Base-by-base conservation (phyloP, 1,140 invertebrate genomes). In the Hylaeus anthracinus region DNA sequence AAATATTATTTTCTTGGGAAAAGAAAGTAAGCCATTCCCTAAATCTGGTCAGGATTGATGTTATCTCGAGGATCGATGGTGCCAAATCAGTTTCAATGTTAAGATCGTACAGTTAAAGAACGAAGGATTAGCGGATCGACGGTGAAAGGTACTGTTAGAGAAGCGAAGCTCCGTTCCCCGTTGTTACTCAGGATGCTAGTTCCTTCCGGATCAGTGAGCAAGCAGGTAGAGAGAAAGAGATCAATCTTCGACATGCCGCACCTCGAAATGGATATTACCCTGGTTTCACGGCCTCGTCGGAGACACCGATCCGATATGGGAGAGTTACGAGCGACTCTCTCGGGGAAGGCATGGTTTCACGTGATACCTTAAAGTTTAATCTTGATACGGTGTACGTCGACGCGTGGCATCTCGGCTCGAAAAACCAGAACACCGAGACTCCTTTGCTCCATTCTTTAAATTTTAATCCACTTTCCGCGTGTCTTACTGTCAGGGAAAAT, bases 291-390 rank as follows among this genome's bases (percentile, higher is more conserved):
- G 72, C 66, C 75, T 48, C 74, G 65, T 48, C 61, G 75, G 55
- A 69, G 79, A 80, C 79, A 80, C 79, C 70, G 64, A 82, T 78
- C 67, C 83, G 75, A 78, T 82, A 85, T 75, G 80, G 70, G 73
- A 82, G 83, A 82, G 60, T 79, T 79, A 75, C 81, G 72, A 72
- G 72, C 67, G 69, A 73, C 55, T 85, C 80, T 67, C 74, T 48
- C 66, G 72, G 74, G 79, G 75, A 76, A 79, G 78, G 63, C 81
- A 85, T 76, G 84, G 79, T 87, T 87, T 85, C 86, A 79, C 81
- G 67, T 82, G 82, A 85, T 84, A 83, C 83, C 70, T 88, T 88
- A 85, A 87, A 87, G 75, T 88, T 85, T 86, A 86, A 85, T 87
- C 82, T 84, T 67, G 75, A 82, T 79, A 73, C 84, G 72, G 58